Conservation (phyloP, 2,888 invertebrate species). For the Orthonychiurus folsomi region DNA sequence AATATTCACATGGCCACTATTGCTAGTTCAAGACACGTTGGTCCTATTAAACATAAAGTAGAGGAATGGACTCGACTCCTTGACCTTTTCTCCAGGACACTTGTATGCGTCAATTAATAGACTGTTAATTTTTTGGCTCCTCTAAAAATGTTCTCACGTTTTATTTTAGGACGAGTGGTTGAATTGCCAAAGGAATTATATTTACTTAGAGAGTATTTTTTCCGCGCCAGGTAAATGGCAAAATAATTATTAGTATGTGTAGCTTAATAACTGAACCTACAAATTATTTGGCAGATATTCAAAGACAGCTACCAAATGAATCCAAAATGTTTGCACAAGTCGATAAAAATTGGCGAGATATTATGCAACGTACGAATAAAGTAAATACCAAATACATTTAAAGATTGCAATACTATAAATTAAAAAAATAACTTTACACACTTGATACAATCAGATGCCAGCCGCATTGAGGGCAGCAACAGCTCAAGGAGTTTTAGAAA, state of each 20-base stretch:
- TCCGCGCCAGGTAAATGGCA: too few relatives aligned
- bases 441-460: slow-evolving; percentile 52
- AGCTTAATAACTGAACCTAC: too few relatives aligned
- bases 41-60: slow-evolving; percentile 69
- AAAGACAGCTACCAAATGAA: slow-evolving; percentile 82
- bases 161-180: slow-evolving; percentile 70
- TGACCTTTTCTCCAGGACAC: slow-evolving; percentile 69
- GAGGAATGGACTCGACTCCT: slow-evolving; percentile 71
- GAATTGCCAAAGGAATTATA: slow-evolving; percentile 83
- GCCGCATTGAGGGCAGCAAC: slow-evolving; percentile 72
- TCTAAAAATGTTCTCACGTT: too few relatives aligned
- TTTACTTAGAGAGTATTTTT: slow-evolving; percentile 89
- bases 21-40: slow-evolving; percentile 73
- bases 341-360: slow-evolving; percentile 82
- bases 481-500: slow-evolving; percentile 60
- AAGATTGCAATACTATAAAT: neutral
- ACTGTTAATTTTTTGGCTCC: too few relatives aligned
- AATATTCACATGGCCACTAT: slow-evolving; percentile 79
- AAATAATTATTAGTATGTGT: too few relatives aligned
- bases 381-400: slow-evolving; percentile 48
- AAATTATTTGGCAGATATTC: too few relatives aligned
- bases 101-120: too few relatives aligned
- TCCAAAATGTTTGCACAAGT: slow-evolving; percentile 75
- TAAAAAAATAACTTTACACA: neutral
- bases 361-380: slow-evolving; percentile 72